These are phyloP conservation scores for Ommatoiulus sabulosus DNA, from an alignment of 2,888 invertebrate species.

Conservation along the genomic window DNA sequence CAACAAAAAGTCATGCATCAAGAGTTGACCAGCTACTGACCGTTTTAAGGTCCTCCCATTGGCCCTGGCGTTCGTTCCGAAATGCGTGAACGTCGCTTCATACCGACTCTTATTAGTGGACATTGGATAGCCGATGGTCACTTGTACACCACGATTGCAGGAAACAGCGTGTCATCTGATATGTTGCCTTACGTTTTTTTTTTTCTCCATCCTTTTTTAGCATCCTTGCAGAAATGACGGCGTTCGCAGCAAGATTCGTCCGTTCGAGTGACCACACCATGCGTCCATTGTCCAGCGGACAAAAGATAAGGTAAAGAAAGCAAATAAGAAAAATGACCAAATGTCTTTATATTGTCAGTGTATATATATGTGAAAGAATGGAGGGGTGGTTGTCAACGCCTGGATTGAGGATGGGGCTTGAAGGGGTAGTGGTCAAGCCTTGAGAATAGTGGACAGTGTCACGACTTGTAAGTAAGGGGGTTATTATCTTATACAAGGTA, in stretches of 20 bases:
- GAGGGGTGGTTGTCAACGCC: background rate
- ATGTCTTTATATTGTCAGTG: slow-evolving; percentile 12
- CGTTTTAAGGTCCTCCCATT: background rate
- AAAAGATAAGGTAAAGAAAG: slow-evolving; percentile 48
- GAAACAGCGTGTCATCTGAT: slow-evolving; percentile 29
- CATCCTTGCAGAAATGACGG: background rate
- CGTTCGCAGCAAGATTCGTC: background rate
- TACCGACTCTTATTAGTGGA: background rate
- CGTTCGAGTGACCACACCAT: slow-evolving; percentile 15
- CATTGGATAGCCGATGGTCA: slow-evolving; percentile 20
- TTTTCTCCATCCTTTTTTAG: background rate
- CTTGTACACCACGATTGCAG: background rate
- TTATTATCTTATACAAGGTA: background rate
- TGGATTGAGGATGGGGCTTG: background rate
- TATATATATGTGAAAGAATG: background rate
- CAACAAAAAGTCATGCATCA: background rate
- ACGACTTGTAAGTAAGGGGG: background rate
- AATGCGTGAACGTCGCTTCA: background rate
- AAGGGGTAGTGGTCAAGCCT: background rate
- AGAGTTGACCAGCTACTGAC: background rate
- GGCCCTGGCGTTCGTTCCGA: background rate
- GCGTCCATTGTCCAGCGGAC: slow-evolving; percentile 23
- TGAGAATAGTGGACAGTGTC: background rate
- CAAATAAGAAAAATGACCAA: slow-evolving; percentile 41
- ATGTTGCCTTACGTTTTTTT: slow-evolving; percentile 9